A percentile compares a stretch with the other conserved stretches of the same genome.
Evolutionary conservation across 2,113 vertebrate genomes (phyloP).

Genomic region (Motacilla alba): DNA sequence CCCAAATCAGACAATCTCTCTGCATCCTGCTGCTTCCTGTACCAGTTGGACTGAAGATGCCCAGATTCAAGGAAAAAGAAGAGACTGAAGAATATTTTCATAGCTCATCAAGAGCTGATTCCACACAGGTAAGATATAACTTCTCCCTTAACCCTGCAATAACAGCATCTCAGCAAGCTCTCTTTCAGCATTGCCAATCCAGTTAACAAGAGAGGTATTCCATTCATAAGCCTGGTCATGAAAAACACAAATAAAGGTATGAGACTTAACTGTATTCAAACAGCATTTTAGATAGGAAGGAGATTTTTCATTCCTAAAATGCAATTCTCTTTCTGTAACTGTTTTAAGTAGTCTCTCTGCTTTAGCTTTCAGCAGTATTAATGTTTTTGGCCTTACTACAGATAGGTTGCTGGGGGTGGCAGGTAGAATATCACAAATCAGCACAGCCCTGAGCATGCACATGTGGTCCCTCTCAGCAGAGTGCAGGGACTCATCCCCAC

Average conservation of each 20-base stretch:
- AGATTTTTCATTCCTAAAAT: background rate
- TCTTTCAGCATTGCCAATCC: background rate
- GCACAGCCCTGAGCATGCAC: background rate
- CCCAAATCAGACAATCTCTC: background rate
- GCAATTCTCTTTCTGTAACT: background rate
- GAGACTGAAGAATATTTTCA: background rate
- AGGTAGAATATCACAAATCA: background rate
- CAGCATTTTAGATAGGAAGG: background rate
- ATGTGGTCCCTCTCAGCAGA: background rate
- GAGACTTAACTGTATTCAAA: background rate
- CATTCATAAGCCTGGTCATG: background rate
- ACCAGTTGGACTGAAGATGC: background rate
- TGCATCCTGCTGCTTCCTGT: background rate
- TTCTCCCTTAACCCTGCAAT: background rate
- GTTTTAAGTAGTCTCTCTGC: background rate
- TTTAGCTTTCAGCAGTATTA: background rate
- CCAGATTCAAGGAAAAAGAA: background rate
- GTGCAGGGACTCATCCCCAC: background rate
- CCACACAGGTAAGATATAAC: background rate
- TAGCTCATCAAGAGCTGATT: background rate
- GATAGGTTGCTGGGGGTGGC: background rate
- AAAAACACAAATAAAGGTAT: background rate
- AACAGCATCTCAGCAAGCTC: background rate
- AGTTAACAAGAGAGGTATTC: background rate
- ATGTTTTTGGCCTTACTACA: background rate